Percentiles rank a stretch among this genome's conserved stretches.
These are phyloP conservation scores for Chaenocephalus aceratus DNA, from an alignment of 2,113 vertebrate genomes.

Conservation along the genomic window DNA sequence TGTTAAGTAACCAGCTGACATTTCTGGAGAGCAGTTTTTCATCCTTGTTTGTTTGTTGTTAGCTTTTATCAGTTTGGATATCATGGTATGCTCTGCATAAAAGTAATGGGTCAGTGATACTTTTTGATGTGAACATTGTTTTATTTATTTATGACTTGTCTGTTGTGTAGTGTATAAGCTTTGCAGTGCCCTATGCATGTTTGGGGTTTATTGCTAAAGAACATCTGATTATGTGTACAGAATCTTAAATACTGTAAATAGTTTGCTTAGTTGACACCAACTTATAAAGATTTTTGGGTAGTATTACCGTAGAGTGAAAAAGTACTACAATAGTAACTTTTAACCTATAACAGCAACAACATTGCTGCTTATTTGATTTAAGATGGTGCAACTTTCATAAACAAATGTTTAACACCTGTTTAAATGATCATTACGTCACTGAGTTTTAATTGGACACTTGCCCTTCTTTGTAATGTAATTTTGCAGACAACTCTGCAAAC, in stretches of 20 bases:
- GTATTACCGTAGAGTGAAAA: background rate
- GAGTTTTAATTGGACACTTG: conserved; percentile 6
- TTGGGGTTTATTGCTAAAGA: too few relatives aligned
- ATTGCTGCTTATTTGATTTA: too few relatives aligned
- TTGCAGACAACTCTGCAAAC: background rate
- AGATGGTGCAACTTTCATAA: too few relatives aligned
- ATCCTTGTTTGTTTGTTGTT: background rate
- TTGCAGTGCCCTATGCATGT: background rate
- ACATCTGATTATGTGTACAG: too few relatives aligned
- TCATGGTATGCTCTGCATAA: background rate
- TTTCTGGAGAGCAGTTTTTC: background rate
- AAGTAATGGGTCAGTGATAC: background rate
- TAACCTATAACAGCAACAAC: background rate
- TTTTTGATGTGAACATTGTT: background rate
- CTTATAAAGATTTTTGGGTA: background rate
- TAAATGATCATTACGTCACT: background rate
- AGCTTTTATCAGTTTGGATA: background rate
- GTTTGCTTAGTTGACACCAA: too few relatives aligned
- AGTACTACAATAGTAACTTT: background rate
- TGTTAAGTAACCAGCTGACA: background rate
- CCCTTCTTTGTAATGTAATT: background rate
- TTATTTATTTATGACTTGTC: too few relatives aligned
- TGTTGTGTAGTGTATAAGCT: too few relatives aligned
- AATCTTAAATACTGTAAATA: too few relatives aligned
- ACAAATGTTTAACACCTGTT: too few relatives aligned